Evolutionary conservation across 2,888 invertebrate species (phyloP).

Genomic region (Conomelus anceps): DNA sequence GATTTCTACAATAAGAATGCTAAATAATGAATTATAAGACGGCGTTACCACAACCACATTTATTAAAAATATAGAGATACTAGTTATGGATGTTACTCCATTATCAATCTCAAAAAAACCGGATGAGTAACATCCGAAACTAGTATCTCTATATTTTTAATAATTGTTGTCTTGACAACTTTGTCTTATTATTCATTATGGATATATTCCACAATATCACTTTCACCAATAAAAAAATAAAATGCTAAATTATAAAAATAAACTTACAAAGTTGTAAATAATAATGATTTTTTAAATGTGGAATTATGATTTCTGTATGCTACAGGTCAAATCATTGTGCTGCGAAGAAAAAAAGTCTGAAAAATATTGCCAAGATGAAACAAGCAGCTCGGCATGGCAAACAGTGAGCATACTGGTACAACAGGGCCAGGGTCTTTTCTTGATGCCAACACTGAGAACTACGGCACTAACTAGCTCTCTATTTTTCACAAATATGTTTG

Average conservation of each 20-base stretch:
- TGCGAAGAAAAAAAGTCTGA: constrained; percentile 22
- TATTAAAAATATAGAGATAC: too few relatives aligned
- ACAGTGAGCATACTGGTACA: constrained; percentile 21
- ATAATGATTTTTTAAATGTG: neutral
- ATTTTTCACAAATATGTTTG: constrained; percentile 61
- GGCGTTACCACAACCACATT: too few relatives aligned
- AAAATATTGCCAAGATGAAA: neutral
- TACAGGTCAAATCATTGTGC: constrained; percentile 27
- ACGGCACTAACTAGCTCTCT: constrained; percentile 53
- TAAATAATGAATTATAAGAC: too few relatives aligned
- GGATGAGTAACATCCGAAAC: too few relatives aligned
- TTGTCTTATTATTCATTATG: too few relatives aligned
- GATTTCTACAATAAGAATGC: too few relatives aligned
- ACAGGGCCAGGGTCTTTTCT: constrained; percentile 53
- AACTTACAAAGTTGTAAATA: neutral
- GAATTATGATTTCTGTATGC: neutral
- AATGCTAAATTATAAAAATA: neutral
- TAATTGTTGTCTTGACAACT: too few relatives aligned
- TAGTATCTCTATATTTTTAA: too few relatives aligned
- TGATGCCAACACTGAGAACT: constrained; percentile 48
- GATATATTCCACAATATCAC: too few relatives aligned
- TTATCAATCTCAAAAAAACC: too few relatives aligned
- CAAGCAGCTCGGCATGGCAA: constrained; percentile 22
- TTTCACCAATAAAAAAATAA: constrained; percentile 12
- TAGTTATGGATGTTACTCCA: too few relatives aligned